A percentile compares a stretch with the other conserved stretches of the same genome.
phyloP scores from a whole-genome alignment of 2,113 vertebrate species.

The Tachysurus vachellii region DNA sequence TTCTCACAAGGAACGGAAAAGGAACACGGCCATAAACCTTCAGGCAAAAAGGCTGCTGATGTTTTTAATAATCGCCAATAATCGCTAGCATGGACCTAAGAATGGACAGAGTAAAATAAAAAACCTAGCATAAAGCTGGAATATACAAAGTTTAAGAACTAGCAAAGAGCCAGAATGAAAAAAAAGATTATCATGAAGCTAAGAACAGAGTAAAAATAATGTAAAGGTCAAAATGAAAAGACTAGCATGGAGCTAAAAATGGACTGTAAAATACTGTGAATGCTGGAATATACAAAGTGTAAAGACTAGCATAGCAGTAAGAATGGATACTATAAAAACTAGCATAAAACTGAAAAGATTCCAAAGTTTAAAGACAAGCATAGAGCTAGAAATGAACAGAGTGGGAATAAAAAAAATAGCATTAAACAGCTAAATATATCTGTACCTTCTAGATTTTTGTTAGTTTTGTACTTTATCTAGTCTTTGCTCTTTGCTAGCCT shows the following conservation, averaged over 20 bases:
- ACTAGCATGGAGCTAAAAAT: not conserved
- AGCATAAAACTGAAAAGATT: not conserved
- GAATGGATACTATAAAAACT: not conserved
- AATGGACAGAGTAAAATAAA: not conserved
- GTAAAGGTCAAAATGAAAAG: not conserved
- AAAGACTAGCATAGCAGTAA: not conserved
- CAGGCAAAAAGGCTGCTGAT: not conserved
- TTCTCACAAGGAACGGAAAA: not conserved
- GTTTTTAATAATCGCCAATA: not conserved
- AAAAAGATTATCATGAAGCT: not conserved
- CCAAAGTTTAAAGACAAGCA: not conserved
- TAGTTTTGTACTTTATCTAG: too few relatives aligned
- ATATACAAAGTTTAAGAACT: not conserved
- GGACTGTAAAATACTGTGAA: too few relatives aligned
- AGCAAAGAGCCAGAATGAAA: not conserved
- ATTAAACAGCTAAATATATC: not conserved
- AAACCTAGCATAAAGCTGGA: not conserved
- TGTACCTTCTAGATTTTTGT: too few relatives aligned
- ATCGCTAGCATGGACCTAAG: not conserved
- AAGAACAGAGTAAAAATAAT: not conserved
- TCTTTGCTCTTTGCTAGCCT: not conserved
- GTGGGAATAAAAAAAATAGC: not conserved
- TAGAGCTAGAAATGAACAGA: not conserved
- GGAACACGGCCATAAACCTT: not conserved
- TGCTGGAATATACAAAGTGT: too few relatives aligned